Percentiles rank a stretch among this genome's conserved stretches.
These are phyloP conservation scores for Oreochromis niloticus DNA, from an alignment of 2,113 vertebrate species.

Conservation along the genomic window DNA sequence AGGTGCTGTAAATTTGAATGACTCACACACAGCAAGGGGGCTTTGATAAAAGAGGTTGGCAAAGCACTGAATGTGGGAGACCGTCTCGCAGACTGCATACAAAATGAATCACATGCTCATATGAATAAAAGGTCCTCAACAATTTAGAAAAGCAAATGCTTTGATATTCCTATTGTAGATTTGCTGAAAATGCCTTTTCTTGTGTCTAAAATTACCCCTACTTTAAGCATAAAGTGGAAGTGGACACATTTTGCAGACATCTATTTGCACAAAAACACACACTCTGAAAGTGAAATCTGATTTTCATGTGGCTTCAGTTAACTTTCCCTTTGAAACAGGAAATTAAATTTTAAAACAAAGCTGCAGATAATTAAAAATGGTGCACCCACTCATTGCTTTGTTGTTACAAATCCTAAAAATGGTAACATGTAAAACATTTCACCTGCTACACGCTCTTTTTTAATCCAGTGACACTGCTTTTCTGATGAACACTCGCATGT, in stretches of 20 bases:
- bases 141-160: background rate
- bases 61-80: background rate
- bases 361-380: background rate
- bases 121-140: background rate
- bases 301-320: background rate
- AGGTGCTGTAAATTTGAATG: background rate
- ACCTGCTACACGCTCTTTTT: background rate
- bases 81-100: background rate
- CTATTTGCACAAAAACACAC: background rate
- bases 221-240: background rate
- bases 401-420: background rate
- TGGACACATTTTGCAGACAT: background rate
- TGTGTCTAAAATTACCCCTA: background rate
- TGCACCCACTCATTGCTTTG: background rate
- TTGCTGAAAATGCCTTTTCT: background rate
- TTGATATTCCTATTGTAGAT: background rate
- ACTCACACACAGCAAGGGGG: background rate
- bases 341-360: slow-evolving; percentile 7
- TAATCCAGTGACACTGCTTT: background rate
- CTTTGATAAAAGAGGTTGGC: background rate
- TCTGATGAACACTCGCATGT: background rate
- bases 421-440: background rate
- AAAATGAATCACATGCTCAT: background rate
- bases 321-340: background rate
- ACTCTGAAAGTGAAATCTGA: background rate